Evolutionary conservation across 2,888 invertebrate species (phyloP), one percentile per base, ranked within the genome.

Genomic region (Gnatocerus cornutus): DNA sequence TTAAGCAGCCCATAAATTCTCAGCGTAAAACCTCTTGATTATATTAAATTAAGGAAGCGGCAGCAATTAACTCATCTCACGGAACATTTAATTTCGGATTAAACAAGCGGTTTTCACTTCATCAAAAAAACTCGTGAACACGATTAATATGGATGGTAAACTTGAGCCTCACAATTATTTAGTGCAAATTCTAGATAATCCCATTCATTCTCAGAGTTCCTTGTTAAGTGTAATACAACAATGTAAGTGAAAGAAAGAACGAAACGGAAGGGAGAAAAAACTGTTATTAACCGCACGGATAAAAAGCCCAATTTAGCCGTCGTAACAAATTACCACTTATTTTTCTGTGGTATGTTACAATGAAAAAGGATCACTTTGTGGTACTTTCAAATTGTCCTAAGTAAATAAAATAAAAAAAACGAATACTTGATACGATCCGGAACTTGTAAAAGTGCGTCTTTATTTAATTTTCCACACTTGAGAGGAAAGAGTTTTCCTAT

Each of bases 381-480:
- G 33, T 3, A 21, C 21, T 21, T 21, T 37, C 37, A 1, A 37
- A 37, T 41, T 41, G 41, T 41, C 41, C 12, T 12, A 3, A 41
- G 13, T 41, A 41, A 41, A 41, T 41, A 13, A 41, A 41, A 41
- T 41, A 10, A 3, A 6, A 41, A 41, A 33, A 33, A 33, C 33
- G 9, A 33, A 41, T 41, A 12, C 41, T 12, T 41, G 5, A 41
- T 13, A 41, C n/a, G 41, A 41, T 41, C 41, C 41, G 41, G 6
- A 41, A 10, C 12, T 41, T 41, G 13, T 7, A 37, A 41, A 41
- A 41, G 13, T 41, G 41, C 10, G 21, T 27, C 29, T 10, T 50
- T 50, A 50, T 50, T 50, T 50, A 50, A 50, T 50, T 50, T 50
- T 50, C 29, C 21, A 6, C 48, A 50, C 29, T 27, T 50, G 10